phyloP scores from a whole-genome alignment of 2,797 vertebrate genomes.

The Acanthopagrus latus region DNA sequence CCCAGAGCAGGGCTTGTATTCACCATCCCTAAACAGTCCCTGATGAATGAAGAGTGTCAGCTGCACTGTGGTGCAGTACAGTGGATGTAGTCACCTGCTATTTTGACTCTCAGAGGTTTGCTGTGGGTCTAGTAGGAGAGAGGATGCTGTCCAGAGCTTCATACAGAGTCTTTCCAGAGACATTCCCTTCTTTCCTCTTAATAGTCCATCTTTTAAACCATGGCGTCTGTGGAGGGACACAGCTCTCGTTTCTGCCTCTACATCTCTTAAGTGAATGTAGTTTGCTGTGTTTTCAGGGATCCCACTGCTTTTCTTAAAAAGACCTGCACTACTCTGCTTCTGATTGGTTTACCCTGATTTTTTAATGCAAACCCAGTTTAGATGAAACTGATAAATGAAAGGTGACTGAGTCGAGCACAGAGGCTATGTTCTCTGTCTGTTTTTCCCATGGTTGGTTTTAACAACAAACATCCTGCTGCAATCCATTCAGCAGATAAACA shows the following conservation, averaged over 20 bases:
- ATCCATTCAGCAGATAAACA: too few relatives aligned
- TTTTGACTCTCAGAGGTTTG: slow-evolving; percentile 88
- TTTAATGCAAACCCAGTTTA: too few relatives aligned
- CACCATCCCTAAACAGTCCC: background rate
- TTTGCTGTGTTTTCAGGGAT: too few relatives aligned
- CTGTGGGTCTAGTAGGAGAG: background rate
- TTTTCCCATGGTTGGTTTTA: too few relatives aligned
- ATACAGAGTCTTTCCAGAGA: background rate
- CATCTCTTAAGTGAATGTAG: too few relatives aligned
- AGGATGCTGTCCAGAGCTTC: background rate
- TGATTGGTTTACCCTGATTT: too few relatives aligned
- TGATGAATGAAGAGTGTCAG: background rate
- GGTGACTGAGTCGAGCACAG: too few relatives aligned
- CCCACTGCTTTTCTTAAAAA: too few relatives aligned
- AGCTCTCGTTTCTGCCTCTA: background rate
- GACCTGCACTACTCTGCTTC: too few relatives aligned
- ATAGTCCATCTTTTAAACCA: background rate
- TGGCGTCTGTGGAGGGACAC: background rate
- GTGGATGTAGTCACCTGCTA: slow-evolving; percentile 81
- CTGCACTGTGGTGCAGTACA: background rate
- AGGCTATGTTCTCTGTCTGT: too few relatives aligned
- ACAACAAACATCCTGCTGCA: too few relatives aligned
- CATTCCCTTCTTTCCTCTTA: background rate
- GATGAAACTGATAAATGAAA: too few relatives aligned
- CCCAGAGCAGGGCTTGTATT: background rate